These are phyloP conservation scores for Zosterops pallidus DNA, from an alignment of 2,113 vertebrate species.

Conservation along the genomic window DNA sequence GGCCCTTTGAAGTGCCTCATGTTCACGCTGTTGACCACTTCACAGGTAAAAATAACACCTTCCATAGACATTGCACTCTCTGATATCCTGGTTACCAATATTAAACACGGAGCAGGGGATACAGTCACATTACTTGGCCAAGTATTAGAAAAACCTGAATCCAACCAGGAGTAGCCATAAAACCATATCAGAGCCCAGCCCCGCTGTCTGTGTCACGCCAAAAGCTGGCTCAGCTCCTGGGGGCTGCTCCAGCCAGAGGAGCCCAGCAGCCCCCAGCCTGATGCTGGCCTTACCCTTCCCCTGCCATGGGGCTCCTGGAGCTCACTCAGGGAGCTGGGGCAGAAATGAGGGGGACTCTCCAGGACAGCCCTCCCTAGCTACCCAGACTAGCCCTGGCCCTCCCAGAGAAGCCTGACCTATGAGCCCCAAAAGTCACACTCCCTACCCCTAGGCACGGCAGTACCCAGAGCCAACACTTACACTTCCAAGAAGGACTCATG, in stretches of 20 bases:
- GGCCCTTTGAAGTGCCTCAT: background rate
- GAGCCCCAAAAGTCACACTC: background rate
- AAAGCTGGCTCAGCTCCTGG: background rate
- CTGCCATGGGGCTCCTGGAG: background rate
- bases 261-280: background rate
- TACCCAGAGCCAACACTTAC: background rate
- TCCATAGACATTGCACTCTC: rapidly evolving
- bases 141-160: background rate
- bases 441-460: rapidly evolving
- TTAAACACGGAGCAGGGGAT: background rate
- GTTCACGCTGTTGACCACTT: background rate
- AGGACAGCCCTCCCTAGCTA: background rate
- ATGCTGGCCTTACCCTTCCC: background rate
- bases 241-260: background rate
- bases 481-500: background rate
- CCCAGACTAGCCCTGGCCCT: background rate
- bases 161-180: background rate
- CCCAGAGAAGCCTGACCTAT: background rate
- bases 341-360: background rate
- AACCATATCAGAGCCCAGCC: background rate
- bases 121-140: background rate
- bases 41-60: background rate
- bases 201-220: background rate
- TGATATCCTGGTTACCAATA: background rate
- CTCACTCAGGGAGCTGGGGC: background rate